These are phyloP conservation scores for Cryptocephalus primarius DNA, from an alignment of 2,888 invertebrate species.

Conservation along the genomic window DNA sequence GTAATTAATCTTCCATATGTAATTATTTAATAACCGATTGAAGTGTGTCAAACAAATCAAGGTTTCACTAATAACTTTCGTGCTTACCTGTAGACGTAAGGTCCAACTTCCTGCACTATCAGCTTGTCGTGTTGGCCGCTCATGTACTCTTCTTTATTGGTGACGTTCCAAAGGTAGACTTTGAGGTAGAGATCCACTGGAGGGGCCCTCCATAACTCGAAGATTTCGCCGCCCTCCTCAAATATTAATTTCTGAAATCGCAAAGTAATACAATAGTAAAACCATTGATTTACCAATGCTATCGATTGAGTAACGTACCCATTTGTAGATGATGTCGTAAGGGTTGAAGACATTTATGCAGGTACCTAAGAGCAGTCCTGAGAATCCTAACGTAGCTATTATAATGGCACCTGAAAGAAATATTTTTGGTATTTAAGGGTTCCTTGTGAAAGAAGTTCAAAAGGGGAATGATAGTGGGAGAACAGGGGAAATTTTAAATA, in stretches of 20 bases:
- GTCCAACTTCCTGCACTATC: slow-evolving; percentile 67
- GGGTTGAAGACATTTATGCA: slow-evolving; percentile 57
- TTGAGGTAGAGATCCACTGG: slow-evolving; percentile 68
- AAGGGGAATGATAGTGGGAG: no score
- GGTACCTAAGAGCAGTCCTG: slow-evolving; percentile 54
- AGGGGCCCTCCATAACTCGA: slow-evolving; percentile 71
- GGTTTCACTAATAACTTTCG: no score
- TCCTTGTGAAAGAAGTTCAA: no score
- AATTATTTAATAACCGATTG: no score
- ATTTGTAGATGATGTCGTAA: slow-evolving; percentile 62
- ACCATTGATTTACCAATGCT: background rate
- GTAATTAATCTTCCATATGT: no score
- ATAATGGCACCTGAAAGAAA: slow-evolving; percentile 60
- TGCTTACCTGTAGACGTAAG: slow-evolving; percentile 81
- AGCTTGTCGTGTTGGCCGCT: slow-evolving; percentile 57
- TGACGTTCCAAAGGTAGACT: slow-evolving; percentile 74
- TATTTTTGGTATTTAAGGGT: background rate
- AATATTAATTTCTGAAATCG: slow-evolving; percentile 58
- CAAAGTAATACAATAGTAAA: background rate
- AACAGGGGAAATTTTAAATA: no score
- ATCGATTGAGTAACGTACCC: slow-evolving; percentile 41
- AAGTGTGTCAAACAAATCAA: no score
- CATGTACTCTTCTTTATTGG: slow-evolving; percentile 69
- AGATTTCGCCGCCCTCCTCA: slow-evolving; percentile 68
- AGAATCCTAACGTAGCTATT: slow-evolving; percentile 56